Evolutionary conservation across 2,888 invertebrate species (phyloP), one percentile per base, ranked within the genome.

Genomic region (Apomyelois bistriatella): DNA sequence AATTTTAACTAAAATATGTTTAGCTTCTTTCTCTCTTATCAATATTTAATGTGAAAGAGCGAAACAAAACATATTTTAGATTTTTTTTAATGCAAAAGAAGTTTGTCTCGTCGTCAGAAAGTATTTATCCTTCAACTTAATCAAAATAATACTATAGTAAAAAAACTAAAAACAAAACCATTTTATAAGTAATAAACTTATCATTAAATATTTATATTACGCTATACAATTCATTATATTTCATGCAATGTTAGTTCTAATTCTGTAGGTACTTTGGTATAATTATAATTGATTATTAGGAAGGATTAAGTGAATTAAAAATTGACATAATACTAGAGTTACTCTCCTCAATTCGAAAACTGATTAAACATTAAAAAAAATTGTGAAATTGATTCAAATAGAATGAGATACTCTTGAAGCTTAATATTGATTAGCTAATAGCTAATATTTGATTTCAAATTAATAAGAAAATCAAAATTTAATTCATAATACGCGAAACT

Each of bases 221-320:
- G 12, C 52, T 56, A 56, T 54, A 43, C 51, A 52, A 54, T 51
- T 53, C 10, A 57, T 57, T 68, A 74, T 73, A 72, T 70, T 73
- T 78, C 77, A 83, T 84, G 82, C 79, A 84, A 73, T 73, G 66
- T 78, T 74, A 76, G 66, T 60, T 63, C 72, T 83, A 76, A 76
- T 62, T 81, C 68, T 79, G 79, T 82, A 82, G 78, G 78, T 83
- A 82, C 76, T 76, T 78, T 79, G 75, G 79, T 79, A 76, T 73
- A 40, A 76, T 76, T 72, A 72, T 84, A 87, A 86, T 88, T 88
- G 85, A 75, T 74, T 84, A 81, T 66, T 71, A 85, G 86, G 88
- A 87, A 88, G 87, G 88, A 89, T 76, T 82, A 72, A 73, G 77
- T 85, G 76, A 79, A 83, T 85, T 68, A 76, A 82, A 84, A 86